phyloP scores from a whole-genome alignment of 1,140 invertebrate genomes.

The Babylonia areolata region DNA sequence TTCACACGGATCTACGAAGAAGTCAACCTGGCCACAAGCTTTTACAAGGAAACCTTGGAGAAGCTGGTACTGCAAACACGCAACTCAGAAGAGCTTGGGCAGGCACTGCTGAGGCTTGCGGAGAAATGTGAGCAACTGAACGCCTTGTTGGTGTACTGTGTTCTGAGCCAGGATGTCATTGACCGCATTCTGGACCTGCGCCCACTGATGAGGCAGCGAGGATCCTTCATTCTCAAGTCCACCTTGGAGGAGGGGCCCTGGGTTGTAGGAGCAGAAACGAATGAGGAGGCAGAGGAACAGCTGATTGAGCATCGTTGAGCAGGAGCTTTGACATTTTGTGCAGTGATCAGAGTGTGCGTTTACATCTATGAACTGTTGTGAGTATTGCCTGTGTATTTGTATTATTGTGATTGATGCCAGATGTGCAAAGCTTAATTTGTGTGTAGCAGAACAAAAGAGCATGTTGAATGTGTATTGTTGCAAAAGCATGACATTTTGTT shows the following conservation, averaged over 20 bases:
- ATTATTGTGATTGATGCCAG: no score
- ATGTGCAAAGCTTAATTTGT: no score
- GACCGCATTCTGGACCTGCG: slow-evolving; percentile 56
- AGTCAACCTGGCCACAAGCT: slow-evolving; percentile 55
- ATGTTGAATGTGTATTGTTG: no score
- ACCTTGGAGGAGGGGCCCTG: slow-evolving; percentile 62
- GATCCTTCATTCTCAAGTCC: slow-evolving; percentile 65
- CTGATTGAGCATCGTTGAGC: neutral
- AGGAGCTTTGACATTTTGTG: neutral
- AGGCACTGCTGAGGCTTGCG: slow-evolving; percentile 58
- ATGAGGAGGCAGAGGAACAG: slow-evolving; percentile 35
- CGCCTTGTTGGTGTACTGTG: slow-evolving; percentile 64
- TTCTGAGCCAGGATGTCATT: slow-evolving; percentile 57
- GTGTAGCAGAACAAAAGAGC: no score
- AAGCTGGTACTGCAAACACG: slow-evolving; percentile 62
- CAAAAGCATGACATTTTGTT: no score
- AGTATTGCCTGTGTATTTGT: no score
- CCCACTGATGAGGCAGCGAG: slow-evolving; percentile 56
- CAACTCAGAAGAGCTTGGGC: slow-evolving; percentile 53
- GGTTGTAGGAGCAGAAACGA: slow-evolving; percentile 59
- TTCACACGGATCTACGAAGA: slow-evolving; percentile 66
- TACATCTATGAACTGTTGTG: no score
- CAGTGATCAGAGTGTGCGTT: no score
- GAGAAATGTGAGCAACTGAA: slow-evolving; percentile 49
- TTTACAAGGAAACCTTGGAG: slow-evolving; percentile 62